A percentile compares a stretch with the other conserved stretches of the same genome.
Evolutionary conservation across 2,888 invertebrate genomes (phyloP).

Genomic region (Limenitis arthemis): DNA sequence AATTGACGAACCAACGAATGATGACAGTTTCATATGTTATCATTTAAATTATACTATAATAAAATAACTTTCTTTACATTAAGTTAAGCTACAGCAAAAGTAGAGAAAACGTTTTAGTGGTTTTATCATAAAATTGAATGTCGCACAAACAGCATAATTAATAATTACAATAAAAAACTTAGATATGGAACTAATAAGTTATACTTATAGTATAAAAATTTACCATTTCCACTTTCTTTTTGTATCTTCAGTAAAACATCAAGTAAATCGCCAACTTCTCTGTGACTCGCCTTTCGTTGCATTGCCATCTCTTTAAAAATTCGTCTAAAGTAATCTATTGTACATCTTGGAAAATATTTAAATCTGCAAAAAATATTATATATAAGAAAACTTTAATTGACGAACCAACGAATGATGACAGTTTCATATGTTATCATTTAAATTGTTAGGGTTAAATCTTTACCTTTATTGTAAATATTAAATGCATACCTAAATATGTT

Average conservation of each 20-base stretch:
- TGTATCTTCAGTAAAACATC: slow-evolving; percentile 43
- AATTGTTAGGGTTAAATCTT: background rate
- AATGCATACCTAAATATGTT: slow-evolving; percentile 29
- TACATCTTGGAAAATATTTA: slow-evolving; percentile 38
- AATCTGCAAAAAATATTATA: slow-evolving; percentile 32
- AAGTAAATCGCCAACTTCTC: slow-evolving; percentile 36
- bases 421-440: background rate
- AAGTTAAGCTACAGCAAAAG: no score
- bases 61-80: no score
- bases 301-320: slow-evolving; percentile 33
- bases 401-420: background rate
- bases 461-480: background rate
- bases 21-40: background rate
- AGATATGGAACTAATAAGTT: no score
- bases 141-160: no score
- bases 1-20: background rate
- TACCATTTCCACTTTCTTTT: slow-evolving; percentile 29
- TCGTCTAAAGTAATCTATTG: slow-evolving; percentile 33
- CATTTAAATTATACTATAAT: no score
- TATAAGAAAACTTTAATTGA: background rate
- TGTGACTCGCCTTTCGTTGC: slow-evolving; percentile 31
- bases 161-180: no score
- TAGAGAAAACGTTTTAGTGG: no score
- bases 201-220: background rate
- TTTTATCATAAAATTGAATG: no score